phyloP scores from a whole-genome alignment of 2,113 vertebrate genomes.

The Sigmodon hispidus region DNA sequence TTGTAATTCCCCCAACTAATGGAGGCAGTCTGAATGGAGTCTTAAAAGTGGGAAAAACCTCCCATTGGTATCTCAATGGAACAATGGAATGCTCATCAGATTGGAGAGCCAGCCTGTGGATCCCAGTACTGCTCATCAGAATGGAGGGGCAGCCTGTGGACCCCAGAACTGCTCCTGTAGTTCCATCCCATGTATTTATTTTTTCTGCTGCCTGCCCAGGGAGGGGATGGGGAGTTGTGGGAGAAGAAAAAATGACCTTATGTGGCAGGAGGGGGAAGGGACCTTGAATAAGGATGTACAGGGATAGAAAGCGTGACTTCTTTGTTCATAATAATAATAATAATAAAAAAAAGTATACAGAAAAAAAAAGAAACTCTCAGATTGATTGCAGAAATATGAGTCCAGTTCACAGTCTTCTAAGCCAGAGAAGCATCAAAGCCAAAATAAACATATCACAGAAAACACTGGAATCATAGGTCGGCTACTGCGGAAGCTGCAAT shows the following conservation, averaged over 20 bases:
- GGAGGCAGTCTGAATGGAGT: not conserved
- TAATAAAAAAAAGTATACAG: too few relatives aligned
- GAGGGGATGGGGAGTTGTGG: too few relatives aligned
- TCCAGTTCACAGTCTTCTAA: not conserved
- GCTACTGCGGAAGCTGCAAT: not conserved
- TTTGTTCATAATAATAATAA: too few relatives aligned
- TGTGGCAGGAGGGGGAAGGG: too few relatives aligned
- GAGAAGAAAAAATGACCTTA: too few relatives aligned
- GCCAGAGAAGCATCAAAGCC: slow-evolving; percentile 15
- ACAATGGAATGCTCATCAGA: not conserved
- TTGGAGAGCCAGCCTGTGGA: not conserved
- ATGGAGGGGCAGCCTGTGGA: not conserved
- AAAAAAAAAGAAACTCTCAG: not conserved
- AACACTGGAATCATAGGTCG: not conserved
- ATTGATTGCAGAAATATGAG: not conserved
- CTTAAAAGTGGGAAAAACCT: not conserved
- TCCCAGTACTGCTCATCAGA: not conserved
- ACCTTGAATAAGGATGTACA: too few relatives aligned
- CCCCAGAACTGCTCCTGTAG: not conserved
- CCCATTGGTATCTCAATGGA: not conserved
- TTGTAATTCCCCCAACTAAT: not conserved
- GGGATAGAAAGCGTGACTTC: too few relatives aligned
- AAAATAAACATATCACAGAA: not conserved
- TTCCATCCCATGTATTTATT: not conserved
- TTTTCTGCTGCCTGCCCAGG: too few relatives aligned